These are phyloP conservation scores for Paragorgia papillata DNA, from an alignment of 92 coral and sea anemone genomes.

Conservation along the genomic window DNA sequence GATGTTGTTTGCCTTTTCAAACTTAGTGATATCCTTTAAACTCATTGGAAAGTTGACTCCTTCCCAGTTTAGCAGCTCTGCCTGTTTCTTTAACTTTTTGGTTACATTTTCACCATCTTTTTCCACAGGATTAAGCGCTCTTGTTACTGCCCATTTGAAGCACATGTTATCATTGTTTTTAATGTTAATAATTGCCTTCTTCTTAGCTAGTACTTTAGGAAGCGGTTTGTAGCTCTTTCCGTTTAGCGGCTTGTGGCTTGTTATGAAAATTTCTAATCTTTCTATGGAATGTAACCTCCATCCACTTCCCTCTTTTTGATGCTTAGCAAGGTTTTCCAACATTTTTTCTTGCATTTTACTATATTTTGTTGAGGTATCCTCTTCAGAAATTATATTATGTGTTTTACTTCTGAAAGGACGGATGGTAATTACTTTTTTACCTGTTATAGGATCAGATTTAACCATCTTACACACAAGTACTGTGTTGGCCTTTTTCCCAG, in stretches of 20 bases:
- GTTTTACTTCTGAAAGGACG: too few relatives aligned
- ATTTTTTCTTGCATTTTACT: neutral
- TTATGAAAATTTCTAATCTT: slow-evolving; percentile 23
- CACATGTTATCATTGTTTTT: slow-evolving; percentile 55
- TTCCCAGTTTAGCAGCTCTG: slow-evolving; percentile 47
- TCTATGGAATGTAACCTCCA: slow-evolving; percentile 36
- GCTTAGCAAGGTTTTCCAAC: slow-evolving; percentile 21
- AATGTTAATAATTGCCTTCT: slow-evolving; percentile 54
- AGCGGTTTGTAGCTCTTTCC: slow-evolving; percentile 22
- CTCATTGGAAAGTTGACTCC: slow-evolving; percentile 49
- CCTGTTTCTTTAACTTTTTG: slow-evolving; percentile 24
- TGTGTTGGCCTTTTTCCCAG: too few relatives aligned
- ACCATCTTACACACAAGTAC: too few relatives aligned
- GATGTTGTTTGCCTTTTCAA: slow-evolving; percentile 44
- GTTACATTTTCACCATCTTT: neutral
- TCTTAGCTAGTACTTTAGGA: slow-evolving; percentile 17
- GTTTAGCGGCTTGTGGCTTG: slow-evolving; percentile 22
- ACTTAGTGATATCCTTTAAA: slow-evolving; percentile 31
- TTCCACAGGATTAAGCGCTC: slow-evolving; percentile 39
- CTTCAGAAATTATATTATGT: neutral
- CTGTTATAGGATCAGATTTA: too few relatives aligned
- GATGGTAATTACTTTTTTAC: too few relatives aligned
- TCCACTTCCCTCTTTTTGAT: slow-evolving; percentile 37
- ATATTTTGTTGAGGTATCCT: neutral
- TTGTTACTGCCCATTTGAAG: slow-evolving; percentile 53